phyloP scores from a whole-genome alignment of 92 coral and sea anemone genomes.

The Umimayanthus kanabou region DNA sequence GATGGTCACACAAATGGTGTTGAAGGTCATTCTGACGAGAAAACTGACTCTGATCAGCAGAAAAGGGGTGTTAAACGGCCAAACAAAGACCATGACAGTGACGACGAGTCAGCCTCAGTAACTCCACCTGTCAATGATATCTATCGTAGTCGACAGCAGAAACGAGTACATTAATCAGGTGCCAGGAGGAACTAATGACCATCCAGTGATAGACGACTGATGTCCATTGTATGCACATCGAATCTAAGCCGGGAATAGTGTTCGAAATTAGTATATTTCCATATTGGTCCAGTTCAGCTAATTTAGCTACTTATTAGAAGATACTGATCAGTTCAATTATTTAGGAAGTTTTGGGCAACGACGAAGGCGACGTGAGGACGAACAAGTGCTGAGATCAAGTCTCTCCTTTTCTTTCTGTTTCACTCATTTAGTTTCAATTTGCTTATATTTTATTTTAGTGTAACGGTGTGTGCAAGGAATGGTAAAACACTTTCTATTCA shows the following conservation, averaged over 20 bases:
- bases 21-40: conserved; percentile 58
- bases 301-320: not conserved
- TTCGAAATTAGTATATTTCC: not conserved
- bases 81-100: conserved; percentile 87
- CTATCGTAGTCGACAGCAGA: conserved; percentile 95
- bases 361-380: too few species aligned
- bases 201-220: not conserved
- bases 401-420: too few species aligned
- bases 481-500: too few species aligned
- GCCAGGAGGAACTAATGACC: not conserved
- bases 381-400: too few species aligned
- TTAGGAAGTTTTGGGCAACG: too few species aligned
- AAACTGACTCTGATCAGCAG: conserved; percentile 74
- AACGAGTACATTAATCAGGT: conserved; percentile 68
- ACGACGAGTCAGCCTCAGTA: conserved; percentile 83
- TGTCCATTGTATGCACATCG: too few species aligned
- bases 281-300: not conserved
- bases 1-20: conserved; percentile 80
- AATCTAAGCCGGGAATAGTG: not conserved
- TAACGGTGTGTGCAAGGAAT: too few species aligned
- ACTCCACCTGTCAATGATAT: conserved; percentile 93
- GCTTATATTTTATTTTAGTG: too few species aligned
- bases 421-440: too few species aligned
- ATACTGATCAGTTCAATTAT: not conserved
- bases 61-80: conserved; percentile 91